Evolutionary conservation across 2,113 vertebrate species (phyloP).

Genomic region (Syrmaticus mikado): DNA sequence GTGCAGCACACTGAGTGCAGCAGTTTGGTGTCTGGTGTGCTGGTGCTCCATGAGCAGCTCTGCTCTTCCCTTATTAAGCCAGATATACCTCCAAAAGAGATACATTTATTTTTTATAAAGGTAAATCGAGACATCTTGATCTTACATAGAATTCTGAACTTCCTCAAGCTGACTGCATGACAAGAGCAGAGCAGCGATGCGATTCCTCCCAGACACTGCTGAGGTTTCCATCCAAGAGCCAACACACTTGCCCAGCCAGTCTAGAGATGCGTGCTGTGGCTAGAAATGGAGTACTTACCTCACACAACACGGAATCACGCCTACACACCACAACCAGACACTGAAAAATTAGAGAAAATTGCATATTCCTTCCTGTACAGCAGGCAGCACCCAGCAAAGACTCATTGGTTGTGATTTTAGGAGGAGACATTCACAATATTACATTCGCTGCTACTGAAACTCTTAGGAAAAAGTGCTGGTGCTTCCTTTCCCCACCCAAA

Average conservation of each 20-base stretch:
- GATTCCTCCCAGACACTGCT: not conserved
- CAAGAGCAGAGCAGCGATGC: not conserved
- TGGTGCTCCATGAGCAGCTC: not conserved
- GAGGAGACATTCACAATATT: not conserved
- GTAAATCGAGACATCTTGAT: not conserved
- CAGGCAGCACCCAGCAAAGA: not conserved
- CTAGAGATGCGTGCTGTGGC: not conserved
- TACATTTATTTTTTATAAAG: not conserved
- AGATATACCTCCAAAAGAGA: not conserved
- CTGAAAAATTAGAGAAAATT: not conserved
- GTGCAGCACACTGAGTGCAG: rapidly evolving
- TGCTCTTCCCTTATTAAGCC: not conserved
- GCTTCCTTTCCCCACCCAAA: not conserved
- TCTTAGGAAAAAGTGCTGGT: too few species aligned
- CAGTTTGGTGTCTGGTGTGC: not conserved
- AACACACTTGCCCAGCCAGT: not conserved
- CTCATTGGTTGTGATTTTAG: not conserved
- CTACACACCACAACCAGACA: not conserved
- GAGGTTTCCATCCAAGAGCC: not conserved
- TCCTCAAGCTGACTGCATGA: not conserved
- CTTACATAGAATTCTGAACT: not conserved
- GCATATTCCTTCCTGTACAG: not conserved
- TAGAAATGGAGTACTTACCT: not conserved
- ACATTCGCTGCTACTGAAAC: not conserved
- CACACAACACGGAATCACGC: not conserved